Evolutionary conservation across 1,140 invertebrate species (phyloP).

Genomic region (Diorhabda sublineata): DNA sequence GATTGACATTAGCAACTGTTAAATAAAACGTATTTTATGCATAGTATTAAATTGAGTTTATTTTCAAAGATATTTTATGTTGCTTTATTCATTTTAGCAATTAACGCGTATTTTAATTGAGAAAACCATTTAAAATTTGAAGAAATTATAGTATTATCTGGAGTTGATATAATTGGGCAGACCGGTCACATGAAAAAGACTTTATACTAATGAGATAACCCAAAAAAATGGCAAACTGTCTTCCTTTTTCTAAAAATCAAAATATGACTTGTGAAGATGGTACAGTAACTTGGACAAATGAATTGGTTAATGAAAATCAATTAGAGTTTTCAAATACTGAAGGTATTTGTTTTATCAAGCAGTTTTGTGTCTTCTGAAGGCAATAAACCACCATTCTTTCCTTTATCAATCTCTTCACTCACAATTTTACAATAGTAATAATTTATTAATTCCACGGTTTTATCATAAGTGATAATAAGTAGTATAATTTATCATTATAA

Average conservation of each 20-base stretch:
- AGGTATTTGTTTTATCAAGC: conserved; percentile 14
- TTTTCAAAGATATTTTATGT: neutral
- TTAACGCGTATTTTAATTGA: no score
- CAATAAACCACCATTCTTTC: no score
- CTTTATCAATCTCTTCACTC: no score
- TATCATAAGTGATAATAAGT: no score
- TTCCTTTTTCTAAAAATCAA: neutral
- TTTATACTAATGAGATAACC: neutral
- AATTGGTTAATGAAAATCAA: neutral
- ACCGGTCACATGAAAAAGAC: neutral
- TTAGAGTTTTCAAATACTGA: conserved; percentile 8
- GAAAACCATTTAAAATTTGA: no score
- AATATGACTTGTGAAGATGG: neutral
- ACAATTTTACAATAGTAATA: no score
- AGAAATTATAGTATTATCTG: no score
- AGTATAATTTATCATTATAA: no score
- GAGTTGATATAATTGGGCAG: neutral
- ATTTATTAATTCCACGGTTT: no score
- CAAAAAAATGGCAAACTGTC: neutral
- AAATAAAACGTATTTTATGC: neutral
- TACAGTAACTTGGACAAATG: neutral
- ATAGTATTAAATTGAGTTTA: neutral
- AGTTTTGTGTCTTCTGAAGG: conserved; percentile 16
- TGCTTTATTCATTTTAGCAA: no score
- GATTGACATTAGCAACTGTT: neutral